These are phyloP conservation scores for Clarias platycephalus DNA, from an alignment of 2,797 vertebrate species.

Conservation along the genomic window DNA sequence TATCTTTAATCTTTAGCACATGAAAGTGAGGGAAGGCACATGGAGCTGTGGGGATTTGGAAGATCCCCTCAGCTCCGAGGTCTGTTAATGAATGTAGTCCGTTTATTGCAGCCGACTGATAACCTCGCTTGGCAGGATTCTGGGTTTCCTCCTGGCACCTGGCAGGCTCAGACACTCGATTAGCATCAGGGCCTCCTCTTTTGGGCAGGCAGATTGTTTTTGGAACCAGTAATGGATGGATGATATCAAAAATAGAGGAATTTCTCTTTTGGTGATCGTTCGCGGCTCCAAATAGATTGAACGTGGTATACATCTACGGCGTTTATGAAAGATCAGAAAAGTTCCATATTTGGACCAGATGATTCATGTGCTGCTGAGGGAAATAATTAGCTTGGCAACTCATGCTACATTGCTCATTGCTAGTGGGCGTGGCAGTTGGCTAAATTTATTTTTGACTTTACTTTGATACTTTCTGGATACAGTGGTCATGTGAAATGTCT, in stretches of 20 bases:
- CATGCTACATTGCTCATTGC: constrained; percentile 27
- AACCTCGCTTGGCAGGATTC: constrained; percentile 35
- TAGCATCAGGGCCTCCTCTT: constrained; percentile 1
- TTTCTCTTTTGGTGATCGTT: background rate
- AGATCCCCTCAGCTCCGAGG: constrained; percentile 32
- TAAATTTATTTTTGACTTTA: background rate
- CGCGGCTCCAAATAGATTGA: background rate
- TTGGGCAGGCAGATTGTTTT: constrained; percentile 28
- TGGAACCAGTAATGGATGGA: constrained; percentile 10
- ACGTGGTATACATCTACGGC: background rate
- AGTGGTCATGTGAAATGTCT: background rate
- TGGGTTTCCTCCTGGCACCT: constrained; percentile 32
- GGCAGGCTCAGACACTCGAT: constrained; percentile 13
- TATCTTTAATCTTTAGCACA: constrained; percentile 52
- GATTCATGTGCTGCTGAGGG: constrained; percentile 4
- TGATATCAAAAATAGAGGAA: background rate
- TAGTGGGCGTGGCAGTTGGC: constrained; percentile 18
- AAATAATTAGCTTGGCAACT: constrained; percentile 26
- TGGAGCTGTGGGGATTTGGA: constrained; percentile 39
- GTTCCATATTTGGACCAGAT: constrained; percentile 9
- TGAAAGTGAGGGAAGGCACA: constrained; percentile 48
- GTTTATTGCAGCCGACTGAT: constrained; percentile 43
- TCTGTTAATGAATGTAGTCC: constrained; percentile 45
- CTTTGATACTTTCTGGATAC: background rate
- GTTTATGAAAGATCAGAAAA: constrained; percentile 2